Evolutionary conservation across 2,888 invertebrate species (phyloP), one percentile per base, ranked within the genome.

Genomic region (Polydrusus pterygomalis): DNA sequence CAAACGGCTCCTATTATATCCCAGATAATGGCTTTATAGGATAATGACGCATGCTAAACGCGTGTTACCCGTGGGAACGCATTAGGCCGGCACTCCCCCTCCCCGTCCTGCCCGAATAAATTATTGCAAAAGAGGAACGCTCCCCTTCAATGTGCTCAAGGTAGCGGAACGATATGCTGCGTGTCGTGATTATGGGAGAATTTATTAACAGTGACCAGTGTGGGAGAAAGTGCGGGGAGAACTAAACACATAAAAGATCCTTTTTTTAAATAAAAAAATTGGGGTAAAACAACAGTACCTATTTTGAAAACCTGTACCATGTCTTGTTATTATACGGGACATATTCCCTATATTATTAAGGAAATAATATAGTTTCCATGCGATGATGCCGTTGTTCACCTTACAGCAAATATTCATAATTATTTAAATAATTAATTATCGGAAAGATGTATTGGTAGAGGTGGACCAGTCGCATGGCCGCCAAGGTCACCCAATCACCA

Each of bases 51-150:
- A 78, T 69, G 81, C 75, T 79, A 40, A 75, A 78, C 81, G 80
- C 81, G 81, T 81, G 81, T 76, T 78, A 80, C 81, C 81, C 82
- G 82, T 82, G 82, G 82, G 82, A 82, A 82, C 63, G 70, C 64
- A 65, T 56, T 74, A 70, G 38, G 34, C 11, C 25, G 45, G 34
- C 65, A 30, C 71, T 64, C 49, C 34, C 13, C 54, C n/a, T n/a
- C 62, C 74, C 43, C 63, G 34, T 34, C 34, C 34, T 34, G 34
- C 25, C 15, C 18, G 38, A 8, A 62, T 49, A 70, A 62, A 70
- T 25, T 1, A 25, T 70, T 18, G 13, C 47, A 62, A 63, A 71
- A 17, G 51, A 58, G 67, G 38, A 25, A 13, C 7, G 45, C 58
- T 65, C 60, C 67, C 60, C 54, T 54, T 43, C 51, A 64, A 64